Evolutionary conservation across 2,113 vertebrate genomes (phyloP), one percentile per base, ranked within the genome.

Genomic region (Chlorocebus sabaeus): DNA sequence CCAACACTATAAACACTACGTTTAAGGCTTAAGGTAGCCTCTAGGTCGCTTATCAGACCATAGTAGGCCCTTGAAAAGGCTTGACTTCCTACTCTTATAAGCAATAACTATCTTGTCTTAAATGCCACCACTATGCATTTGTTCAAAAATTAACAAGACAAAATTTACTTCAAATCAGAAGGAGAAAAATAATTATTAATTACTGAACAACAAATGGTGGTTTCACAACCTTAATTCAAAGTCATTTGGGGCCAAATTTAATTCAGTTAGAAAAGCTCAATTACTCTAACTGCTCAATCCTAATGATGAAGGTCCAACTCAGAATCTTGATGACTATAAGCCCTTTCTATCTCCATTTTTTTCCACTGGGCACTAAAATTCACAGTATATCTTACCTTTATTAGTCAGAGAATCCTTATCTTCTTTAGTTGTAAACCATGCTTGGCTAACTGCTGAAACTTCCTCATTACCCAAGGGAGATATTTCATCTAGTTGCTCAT

Each of bases 361-460:
- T n/a, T 55, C 27, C 30, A 82, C 1, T n/a, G 1, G 43, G 64
- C 35, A 85, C 22, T 83, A 79, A 86, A 92, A 78, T 89, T 85
- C 83, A 96, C 70, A 23, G n/a, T 89, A n/a, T 57, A 80, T 9
- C 70, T n/a, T 97, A 99, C 99, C 99, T 99, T 99, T 99, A 98
- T 99, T 99, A 50, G 99, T 98, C 87, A 99, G 98, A 48, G 99
- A 99, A 99, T 99, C 99, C 98, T 99, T 99, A 98, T 99, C 99
- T 97, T 99, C 99, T 99, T 99, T 99, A 35, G 99, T 99, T 57
- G 99, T 99, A 98, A 99, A 99, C 99, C 99, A 99, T 80, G 99
- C 99, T 97, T 99, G 99, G 97, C 99, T 99, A 97, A 99, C 99
- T 35, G 99, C 99, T 23, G 99, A 99, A 87, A 99, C 99, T 78